phyloP scores from a whole-genome alignment of 1,140 invertebrate species.

The Oreohelix idahoensis region DNA sequence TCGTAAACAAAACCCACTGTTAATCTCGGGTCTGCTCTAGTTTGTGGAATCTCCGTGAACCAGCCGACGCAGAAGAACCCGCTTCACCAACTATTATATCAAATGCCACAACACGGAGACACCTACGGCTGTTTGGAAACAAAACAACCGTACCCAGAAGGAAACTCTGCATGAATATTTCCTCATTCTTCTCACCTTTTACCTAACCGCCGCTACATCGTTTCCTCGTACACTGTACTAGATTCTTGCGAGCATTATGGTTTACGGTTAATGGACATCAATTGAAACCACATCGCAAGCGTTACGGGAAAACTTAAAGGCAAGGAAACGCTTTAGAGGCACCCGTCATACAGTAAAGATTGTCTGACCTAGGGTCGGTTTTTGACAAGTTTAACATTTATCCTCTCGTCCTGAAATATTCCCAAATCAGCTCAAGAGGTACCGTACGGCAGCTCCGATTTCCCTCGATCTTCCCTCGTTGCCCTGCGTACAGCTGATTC shows the following conservation, averaged over 20 bases:
- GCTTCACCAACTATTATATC: constrained; percentile 12
- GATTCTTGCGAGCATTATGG: background rate
- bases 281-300: background rate
- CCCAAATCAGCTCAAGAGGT: background rate
- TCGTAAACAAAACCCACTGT: background rate
- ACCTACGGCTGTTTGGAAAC: background rate
- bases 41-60: background rate
- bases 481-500: background rate
- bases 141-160: background rate
- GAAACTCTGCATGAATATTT: background rate
- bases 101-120: background rate
- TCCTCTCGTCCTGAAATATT: background rate
- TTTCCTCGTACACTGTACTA: background rate
- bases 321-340: background rate
- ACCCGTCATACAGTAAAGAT: background rate
- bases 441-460: background rate
- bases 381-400: constrained; percentile 17
- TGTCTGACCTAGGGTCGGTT: background rate
- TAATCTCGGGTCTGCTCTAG: background rate
- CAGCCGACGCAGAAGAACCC: background rate
- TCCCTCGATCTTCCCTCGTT: background rate
- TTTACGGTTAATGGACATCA: background rate
- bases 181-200: background rate
- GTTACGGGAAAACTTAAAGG: background rate
- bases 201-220: background rate